phyloP scores from a whole-genome alignment of 2,113 vertebrate genomes.

The Synchiropus splendidus region DNA sequence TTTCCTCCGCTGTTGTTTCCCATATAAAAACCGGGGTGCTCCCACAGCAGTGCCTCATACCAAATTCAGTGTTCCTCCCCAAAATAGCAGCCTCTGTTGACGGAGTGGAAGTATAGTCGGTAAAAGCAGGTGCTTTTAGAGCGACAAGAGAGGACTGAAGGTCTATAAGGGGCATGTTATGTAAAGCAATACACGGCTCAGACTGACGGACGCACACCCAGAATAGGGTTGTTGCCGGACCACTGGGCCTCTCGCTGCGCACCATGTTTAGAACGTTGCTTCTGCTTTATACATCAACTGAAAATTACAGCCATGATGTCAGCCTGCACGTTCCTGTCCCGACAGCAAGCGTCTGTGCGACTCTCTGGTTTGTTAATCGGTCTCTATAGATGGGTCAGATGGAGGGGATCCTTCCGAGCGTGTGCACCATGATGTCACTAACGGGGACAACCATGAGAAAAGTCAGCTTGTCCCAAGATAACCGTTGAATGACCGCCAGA shows the following conservation, averaged over 20 bases:
- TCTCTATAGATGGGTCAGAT: no score
- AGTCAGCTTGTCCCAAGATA: no score
- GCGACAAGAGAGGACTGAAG: constrained; percentile 20
- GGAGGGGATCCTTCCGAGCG: no score
- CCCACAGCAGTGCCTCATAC: constrained; percentile 7
- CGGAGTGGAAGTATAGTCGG: constrained; percentile 18
- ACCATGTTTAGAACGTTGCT: not conserved
- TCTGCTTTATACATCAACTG: constrained; percentile 4
- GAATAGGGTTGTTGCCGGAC: constrained; percentile 22
- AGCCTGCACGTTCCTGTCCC: not conserved
- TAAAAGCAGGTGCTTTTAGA: constrained; percentile 50
- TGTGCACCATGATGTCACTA: no score
- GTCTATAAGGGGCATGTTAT: constrained; percentile 26
- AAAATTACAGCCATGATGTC: constrained; percentile 6
- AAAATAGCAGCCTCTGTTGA: constrained; percentile 32
- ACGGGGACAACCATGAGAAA: no score
- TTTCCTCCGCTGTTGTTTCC: constrained; percentile 16
- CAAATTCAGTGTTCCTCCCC: constrained; percentile 28
- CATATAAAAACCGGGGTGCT: constrained; percentile 22
- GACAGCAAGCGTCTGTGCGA: no score
- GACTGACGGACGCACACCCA: constrained; percentile 24
- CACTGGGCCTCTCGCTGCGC: constrained; percentile 8
- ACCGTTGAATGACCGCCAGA: no score
- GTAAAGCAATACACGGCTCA: constrained; percentile 20
- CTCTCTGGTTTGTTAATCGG: no score